Conservation (phyloP, 2,113 vertebrate genomes). For the Salvelinus sp. region DNA sequence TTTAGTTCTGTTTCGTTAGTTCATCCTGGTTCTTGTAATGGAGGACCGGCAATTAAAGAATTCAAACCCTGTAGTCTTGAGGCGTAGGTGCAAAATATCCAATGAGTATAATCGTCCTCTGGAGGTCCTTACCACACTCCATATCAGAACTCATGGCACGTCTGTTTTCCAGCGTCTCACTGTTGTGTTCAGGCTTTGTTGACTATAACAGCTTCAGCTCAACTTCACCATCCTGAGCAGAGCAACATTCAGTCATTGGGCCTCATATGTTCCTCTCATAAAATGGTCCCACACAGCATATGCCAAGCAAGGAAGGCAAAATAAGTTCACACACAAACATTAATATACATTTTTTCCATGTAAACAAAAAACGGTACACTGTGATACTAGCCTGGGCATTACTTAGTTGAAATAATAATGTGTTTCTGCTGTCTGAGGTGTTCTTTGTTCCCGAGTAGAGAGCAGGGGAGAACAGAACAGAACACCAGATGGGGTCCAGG, state of each 20-base stretch:
- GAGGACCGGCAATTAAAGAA: not conserved
- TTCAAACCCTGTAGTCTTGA: slow-evolving; percentile 17
- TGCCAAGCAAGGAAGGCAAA: slow-evolving; percentile 34
- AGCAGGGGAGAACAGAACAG: slow-evolving; percentile 32
- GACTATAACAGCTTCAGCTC: slow-evolving; percentile 21
- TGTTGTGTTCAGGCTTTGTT: slow-evolving; percentile 14
- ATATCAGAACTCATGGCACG: slow-evolving; percentile 18
- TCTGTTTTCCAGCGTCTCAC: slow-evolving; percentile 18
- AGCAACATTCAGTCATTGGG: not conserved
- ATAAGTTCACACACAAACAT: slow-evolving; percentile 58
- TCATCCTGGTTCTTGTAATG: too few species aligned
- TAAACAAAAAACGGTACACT: slow-evolving; percentile 59
- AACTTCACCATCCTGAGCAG: slow-evolving; percentile 29
- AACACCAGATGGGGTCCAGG: slow-evolving; percentile 41
- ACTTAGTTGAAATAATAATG: slow-evolving; percentile 35
- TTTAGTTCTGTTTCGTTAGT: too few species aligned
- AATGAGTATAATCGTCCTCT: slow-evolving; percentile 35
- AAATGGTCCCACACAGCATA: slow-evolving; percentile 32
- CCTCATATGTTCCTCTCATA: slow-evolving; percentile 27
- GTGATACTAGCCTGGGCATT: slow-evolving; percentile 37
- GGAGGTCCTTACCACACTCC: slow-evolving; percentile 41
- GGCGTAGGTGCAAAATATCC: slow-evolving; percentile 38
- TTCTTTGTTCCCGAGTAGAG: slow-evolving; percentile 36
- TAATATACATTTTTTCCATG: slow-evolving; percentile 58
- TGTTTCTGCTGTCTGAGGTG: slow-evolving; percentile 41